Conservation (phyloP, 2,797 vertebrate genomes). For the Vespertilio murinus region DNA sequence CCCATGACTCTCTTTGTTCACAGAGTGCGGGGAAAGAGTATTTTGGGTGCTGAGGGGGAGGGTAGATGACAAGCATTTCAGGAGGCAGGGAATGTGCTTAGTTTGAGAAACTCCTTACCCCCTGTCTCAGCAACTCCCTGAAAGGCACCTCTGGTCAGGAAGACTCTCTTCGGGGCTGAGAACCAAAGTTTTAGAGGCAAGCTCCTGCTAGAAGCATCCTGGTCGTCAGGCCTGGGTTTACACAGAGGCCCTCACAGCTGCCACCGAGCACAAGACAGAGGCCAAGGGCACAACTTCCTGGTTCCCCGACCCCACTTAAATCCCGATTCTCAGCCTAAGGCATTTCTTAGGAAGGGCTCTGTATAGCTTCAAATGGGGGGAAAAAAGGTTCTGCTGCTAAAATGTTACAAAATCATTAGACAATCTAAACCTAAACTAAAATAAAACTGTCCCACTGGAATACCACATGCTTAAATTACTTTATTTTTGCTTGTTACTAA, state of each 20-base stretch:
- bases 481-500: not conserved
- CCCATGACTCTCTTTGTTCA: not conserved
- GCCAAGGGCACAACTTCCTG: not conserved
- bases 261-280: not conserved
- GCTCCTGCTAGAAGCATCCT: not conserved
- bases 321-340: not conserved
- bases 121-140: not conserved
- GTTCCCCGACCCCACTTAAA: not conserved
- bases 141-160: not conserved
- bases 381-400: constrained; percentile 6
- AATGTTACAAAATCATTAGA: not conserved
- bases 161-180: not conserved
- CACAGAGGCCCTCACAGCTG: not conserved
- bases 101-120: not conserved
- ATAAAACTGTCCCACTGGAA: not conserved
- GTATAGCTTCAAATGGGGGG: not conserved
- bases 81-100: not conserved
- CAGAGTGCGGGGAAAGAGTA: not conserved
- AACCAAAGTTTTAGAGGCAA: not conserved
- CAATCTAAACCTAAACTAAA: not conserved
- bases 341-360: not conserved
- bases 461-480: not conserved
- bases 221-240: not conserved
- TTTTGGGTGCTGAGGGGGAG: not conserved
- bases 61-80: not conserved